Conservation (phyloP, 2,113 vertebrate species). For the Lichenostomus cassidix region DNA sequence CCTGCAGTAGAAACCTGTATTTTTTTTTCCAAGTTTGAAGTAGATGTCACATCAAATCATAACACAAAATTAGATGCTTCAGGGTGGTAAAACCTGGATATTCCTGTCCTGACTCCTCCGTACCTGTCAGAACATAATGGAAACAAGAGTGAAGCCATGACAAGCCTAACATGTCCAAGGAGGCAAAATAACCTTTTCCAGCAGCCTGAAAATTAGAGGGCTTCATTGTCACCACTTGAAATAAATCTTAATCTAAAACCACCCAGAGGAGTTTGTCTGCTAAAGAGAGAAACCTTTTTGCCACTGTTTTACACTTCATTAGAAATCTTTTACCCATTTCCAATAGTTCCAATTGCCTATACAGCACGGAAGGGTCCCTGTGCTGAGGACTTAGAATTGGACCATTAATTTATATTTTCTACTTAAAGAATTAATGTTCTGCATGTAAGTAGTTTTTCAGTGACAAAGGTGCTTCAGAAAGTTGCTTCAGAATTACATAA, state of each 20-base stretch:
- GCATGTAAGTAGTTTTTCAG: background rate
- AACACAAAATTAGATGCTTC: background rate
- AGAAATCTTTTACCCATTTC: background rate
- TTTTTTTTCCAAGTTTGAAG: background rate
- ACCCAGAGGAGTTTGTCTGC: background rate
- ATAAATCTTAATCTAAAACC: background rate
- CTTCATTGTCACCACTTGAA: background rate
- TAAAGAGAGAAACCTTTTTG: background rate
- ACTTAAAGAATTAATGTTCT: background rate
- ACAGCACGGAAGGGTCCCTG: background rate
- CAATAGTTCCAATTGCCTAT: background rate
- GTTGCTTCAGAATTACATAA: background rate
- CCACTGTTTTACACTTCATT: background rate
- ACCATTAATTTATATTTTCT: slow-evolving; percentile 24
- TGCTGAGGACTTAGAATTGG: background rate
- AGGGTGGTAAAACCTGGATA: background rate
- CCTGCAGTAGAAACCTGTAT: background rate
- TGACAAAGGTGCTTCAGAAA: background rate
- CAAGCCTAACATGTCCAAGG: background rate
- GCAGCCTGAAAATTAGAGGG: background rate
- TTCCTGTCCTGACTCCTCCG: background rate
- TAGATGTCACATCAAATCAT: background rate
- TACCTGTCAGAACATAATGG: background rate
- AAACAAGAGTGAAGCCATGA: background rate
- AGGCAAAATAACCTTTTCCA: background rate